These are phyloP conservation scores for Coreius guichenoti DNA, from an alignment of 2,797 vertebrate species.

Conservation along the genomic window DNA sequence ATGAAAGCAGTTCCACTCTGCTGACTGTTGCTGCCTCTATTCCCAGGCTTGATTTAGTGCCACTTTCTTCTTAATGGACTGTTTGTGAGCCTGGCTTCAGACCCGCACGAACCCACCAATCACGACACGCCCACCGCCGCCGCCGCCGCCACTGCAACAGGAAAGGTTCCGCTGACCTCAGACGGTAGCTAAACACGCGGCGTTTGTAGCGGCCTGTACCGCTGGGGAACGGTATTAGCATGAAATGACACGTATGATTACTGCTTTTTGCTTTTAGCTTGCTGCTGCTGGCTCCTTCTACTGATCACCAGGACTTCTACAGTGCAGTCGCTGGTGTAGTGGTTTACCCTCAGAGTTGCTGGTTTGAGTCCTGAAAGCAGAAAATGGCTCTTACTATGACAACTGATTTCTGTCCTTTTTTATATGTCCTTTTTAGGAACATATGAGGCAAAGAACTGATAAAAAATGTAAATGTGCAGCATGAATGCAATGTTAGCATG, in stretches of 20 bases:
- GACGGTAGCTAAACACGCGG: neutral
- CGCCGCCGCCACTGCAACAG: neutral
- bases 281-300: neutral
- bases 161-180: conserved; percentile 23
- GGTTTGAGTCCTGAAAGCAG: neutral
- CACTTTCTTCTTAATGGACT: conserved; percentile 63
- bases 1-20: conserved; percentile 63
- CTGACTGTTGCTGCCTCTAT: conserved; percentile 57
- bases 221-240: neutral
- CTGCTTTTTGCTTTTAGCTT: neutral
- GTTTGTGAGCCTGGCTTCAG: conserved; percentile 60
- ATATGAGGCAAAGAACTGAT: too few relatives aligned
- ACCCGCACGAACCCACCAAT: conserved; percentile 55
- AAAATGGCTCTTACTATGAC: neutral
- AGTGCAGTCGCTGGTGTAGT: neutral
- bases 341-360: neutral
- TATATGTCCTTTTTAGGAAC: neutral
- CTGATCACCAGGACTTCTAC: neutral
- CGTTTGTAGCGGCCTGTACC: neutral
- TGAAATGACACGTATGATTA: conserved; percentile 12
- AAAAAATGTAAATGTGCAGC: too few relatives aligned
- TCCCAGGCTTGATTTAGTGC: conserved; percentile 61
- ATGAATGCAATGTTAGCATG: too few relatives aligned
- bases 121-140: conserved; percentile 26
- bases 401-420: neutral